Percentiles rank a stretch among this genome's conserved stretches.
phyloP scores from a whole-genome alignment of 2,797 vertebrate genomes.

The Octomys mimax region DNA sequence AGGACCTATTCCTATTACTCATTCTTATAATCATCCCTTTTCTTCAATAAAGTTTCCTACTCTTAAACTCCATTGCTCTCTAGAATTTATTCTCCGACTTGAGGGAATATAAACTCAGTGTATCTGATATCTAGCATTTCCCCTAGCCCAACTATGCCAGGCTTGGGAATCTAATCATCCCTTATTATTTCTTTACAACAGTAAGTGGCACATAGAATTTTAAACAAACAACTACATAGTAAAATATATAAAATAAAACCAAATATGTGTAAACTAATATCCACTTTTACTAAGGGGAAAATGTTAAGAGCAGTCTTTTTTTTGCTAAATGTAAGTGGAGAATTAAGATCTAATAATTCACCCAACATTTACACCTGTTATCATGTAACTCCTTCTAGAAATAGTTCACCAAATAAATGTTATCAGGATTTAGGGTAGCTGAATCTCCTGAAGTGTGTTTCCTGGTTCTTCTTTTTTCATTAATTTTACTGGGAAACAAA shows the following conservation, averaged over 20 bases:
- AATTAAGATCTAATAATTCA: not conserved
- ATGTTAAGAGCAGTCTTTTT: not conserved
- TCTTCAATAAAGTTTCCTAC: no score
- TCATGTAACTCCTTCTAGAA: not conserved
- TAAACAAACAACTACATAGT: not conserved
- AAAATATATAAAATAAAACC: not conserved
- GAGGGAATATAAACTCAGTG: no score
- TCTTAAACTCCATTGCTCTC: no score
- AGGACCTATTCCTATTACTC: no score
- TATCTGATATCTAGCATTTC: no score
- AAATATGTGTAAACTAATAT: not conserved
- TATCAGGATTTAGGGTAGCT: no score
- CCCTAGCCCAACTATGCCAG: not conserved
- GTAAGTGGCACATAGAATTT: not conserved
- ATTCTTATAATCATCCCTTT: no score
- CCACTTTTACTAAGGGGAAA: not conserved
- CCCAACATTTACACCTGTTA: not conserved
- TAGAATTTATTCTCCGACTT: no score
- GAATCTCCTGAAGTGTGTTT: no score
- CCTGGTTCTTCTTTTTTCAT: no score
- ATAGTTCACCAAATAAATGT: not conserved
- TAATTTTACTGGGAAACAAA: no score
- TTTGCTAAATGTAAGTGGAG: not conserved
- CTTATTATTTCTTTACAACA: not conserved
- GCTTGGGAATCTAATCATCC: not conserved